Conservation (phyloP, 2,797 vertebrate genomes). For the Lateolabrax maculatus region DNA sequence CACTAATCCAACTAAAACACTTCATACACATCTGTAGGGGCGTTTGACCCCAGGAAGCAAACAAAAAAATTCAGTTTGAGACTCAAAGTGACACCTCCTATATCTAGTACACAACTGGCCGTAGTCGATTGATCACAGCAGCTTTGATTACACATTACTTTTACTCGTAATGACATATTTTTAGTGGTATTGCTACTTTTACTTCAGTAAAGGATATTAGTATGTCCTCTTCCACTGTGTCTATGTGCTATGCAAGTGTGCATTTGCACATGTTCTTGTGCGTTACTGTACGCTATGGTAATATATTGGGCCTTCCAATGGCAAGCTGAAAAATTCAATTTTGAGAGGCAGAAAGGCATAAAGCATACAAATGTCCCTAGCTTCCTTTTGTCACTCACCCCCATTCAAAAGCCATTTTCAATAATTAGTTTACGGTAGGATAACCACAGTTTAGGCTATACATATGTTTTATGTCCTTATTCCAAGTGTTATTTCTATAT, state of each 20-base stretch:
- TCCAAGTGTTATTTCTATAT: slow-evolving; percentile 16
- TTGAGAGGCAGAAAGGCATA: not conserved
- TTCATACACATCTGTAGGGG: too few species aligned
- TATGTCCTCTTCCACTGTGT: not conserved
- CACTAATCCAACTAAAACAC: too few species aligned
- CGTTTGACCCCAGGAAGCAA: too few species aligned
- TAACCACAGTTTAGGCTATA: not conserved
- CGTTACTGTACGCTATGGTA: not conserved
- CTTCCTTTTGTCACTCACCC: slow-evolving; percentile 13
- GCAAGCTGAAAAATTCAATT: slow-evolving; percentile 35
- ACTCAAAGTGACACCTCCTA: too few species aligned
- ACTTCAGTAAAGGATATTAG: not conserved
- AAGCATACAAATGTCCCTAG: not conserved
- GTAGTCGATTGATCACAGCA: not conserved
- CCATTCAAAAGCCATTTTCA: not conserved
- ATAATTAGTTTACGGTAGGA: not conserved
- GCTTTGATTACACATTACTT: not conserved
- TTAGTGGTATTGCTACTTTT: not conserved
- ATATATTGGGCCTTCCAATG: not conserved
- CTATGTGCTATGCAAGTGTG: not conserved
- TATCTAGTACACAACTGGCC: too few species aligned
- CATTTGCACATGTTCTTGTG: not conserved
- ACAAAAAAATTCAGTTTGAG: too few species aligned
- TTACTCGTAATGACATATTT: not conserved
- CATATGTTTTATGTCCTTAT: slow-evolving; percentile 11